These are phyloP conservation scores for Brachyptera putata DNA, from an alignment of 2,888 invertebrate genomes.

Conservation along the genomic window DNA sequence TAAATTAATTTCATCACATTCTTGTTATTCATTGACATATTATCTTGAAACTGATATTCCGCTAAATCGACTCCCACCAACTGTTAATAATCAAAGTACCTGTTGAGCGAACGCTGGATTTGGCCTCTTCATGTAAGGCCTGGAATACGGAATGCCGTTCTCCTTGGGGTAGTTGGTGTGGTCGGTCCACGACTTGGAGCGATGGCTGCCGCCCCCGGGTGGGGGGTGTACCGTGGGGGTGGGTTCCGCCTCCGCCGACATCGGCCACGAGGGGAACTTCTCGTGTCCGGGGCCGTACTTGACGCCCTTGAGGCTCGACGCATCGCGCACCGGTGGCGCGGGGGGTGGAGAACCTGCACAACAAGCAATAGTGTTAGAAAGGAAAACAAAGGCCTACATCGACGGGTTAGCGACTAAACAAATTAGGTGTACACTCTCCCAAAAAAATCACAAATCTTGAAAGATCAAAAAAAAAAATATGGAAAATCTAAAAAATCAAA, in stretches of 20 bases:
- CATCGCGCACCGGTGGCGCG: constrained; percentile 61
- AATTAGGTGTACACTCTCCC: too few species aligned
- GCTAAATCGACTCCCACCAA: too few species aligned
- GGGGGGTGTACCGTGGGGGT: constrained; percentile 45
- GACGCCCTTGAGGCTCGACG: constrained; percentile 61
- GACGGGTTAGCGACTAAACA: too few species aligned
- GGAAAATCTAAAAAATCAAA: too few species aligned
- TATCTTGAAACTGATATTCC: too few species aligned
- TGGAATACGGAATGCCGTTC: constrained; percentile 56
- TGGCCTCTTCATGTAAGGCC: constrained; percentile 60
- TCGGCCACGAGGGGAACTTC: constrained; percentile 72
- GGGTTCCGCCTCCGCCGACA: constrained; percentile 53
- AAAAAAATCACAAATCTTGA: too few species aligned
- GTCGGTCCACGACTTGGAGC: constrained; percentile 68
- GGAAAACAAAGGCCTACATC: too few species aligned
- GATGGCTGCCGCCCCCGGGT: constrained; percentile 54
- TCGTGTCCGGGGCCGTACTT: constrained; percentile 68
- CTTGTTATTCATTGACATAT: too few species aligned
- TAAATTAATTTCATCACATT: too few species aligned
- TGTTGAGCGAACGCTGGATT: constrained; percentile 56
- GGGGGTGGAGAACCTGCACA: constrained; percentile 47
- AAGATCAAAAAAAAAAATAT: too few species aligned
- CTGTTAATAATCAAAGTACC: too few species aligned
- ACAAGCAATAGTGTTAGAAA: too few species aligned
- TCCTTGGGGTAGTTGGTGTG: constrained; percentile 67